Evolutionary conservation across 2,888 invertebrate species (phyloP), one percentile per base, ranked within the genome.

Genomic region (Apodemia zela): DNA sequence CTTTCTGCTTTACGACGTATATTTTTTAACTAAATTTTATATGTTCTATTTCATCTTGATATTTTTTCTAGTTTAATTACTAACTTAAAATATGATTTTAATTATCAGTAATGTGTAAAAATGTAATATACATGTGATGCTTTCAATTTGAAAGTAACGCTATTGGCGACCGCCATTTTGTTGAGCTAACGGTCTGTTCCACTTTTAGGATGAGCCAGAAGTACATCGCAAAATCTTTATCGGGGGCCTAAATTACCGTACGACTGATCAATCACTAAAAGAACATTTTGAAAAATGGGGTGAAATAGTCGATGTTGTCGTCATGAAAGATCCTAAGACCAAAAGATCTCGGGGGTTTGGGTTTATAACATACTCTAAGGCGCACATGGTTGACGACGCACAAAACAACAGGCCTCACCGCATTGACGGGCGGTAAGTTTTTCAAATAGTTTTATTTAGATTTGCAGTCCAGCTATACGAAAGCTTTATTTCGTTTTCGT

Each of bases 251-350:
- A 98, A 98, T 83, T 98, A 98, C 82, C 95, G 97, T 68, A 98
- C 98, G 3, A 97, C 97, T 0, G 98, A 98, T 76, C 98, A 98
- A 64, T 97, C 97, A 1, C 84, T 99, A 10, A 98, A 98, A 81
- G 93, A 95, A n/a, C 98, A 98, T 89, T 99, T 98, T 82, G 97
- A 97, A 77, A 96, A 98, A 94, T 99, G 97, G 97, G 99, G 99
- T 38, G 97, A 98, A 84, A 97, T 98, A 69, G 97, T 98, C 0
- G 98, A 98, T 80, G 98, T 98, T 11, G 98, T 98, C 4, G 98
- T 98, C 0, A 98, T 98, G 98, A 97, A 98, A 81, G 98, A 98
- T 79, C 97, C 98, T 0, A 96, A 96, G 75, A 98, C 98, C 0
- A 98, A 98, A 80, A 93, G 98, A 68, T 99, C 99, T 6, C 94